Percentiles rank a stretch among this genome's conserved stretches.
phyloP scores from a whole-genome alignment of 92 coral and sea anemone genomes.

The Palythoa heliodiscus region DNA sequence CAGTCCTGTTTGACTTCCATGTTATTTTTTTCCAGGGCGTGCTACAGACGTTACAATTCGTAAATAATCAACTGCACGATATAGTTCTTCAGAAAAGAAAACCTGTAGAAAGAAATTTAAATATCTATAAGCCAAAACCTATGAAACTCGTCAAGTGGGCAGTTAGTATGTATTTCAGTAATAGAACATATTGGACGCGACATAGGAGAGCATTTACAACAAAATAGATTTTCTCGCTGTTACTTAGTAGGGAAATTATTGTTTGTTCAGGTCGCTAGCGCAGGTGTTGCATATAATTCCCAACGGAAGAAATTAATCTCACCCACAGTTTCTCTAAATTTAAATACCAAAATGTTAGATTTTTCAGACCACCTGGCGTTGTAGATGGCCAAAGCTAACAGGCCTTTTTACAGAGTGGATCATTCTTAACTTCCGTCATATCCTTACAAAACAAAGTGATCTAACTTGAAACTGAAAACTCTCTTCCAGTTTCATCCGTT shows the following conservation, averaged over 20 bases:
- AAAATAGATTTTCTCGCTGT: slow-evolving; percentile 4
- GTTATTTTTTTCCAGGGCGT: too few species aligned
- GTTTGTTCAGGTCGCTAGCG: slow-evolving; percentile 3
- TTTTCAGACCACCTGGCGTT: slow-evolving; percentile 23
- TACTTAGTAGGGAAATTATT: slow-evolving; percentile 3
- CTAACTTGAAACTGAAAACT: background rate
- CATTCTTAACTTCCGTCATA: slow-evolving; percentile 32
- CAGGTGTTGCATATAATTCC: slow-evolving; percentile 2
- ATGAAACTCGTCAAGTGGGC: slow-evolving; percentile 4
- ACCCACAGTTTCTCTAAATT: slow-evolving; percentile 32
- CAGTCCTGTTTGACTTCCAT: too few species aligned
- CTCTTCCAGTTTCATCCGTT: background rate
- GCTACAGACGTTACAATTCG: background rate
- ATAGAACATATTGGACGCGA: background rate
- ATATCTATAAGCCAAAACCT: background rate
- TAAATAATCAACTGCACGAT: background rate
- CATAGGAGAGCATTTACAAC: background rate
- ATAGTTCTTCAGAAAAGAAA: background rate
- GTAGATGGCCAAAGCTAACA: background rate
- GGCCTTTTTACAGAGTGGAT: background rate
- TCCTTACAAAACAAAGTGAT: background rate
- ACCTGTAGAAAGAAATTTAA: background rate
- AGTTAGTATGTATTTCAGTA: background rate
- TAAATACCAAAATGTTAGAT: slow-evolving; percentile 31
- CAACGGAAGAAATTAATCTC: slow-evolving; percentile 41